Evolutionary conservation across 2,797 vertebrate genomes (phyloP), one percentile per base, ranked within the genome.

Genomic region (Dendrocincla fuliginosa): DNA sequence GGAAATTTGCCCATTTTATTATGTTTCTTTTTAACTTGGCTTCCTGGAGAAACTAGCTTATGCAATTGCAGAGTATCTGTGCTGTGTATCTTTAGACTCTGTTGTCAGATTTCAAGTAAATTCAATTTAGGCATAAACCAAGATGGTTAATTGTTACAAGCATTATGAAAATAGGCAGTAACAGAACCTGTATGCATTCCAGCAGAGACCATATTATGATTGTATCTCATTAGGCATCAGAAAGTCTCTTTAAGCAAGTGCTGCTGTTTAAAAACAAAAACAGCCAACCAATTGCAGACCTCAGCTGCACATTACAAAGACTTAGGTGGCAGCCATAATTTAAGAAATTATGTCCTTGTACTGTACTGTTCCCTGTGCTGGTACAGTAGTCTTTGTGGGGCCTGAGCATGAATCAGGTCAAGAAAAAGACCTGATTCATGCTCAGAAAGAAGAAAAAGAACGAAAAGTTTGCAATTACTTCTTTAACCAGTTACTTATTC

Each of bases 81-180:
- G 41, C 32, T 81, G 14, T 71, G 25, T 84, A 88, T 95, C 87
- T 91, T 79, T 90, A 0, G 3, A 57, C 20, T 81, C 49, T 78
- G 0, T 86, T 91, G 73, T 88, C 47, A 69, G 33, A 44, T 95
- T 97, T 91, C 83, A 95, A 6, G 57, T 88, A 59, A 91, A 86
- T 90, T 94, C 57, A 78, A 11, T 88, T 90, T 81, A 75, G 65
- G n/a, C 61, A 47, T 84, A 76, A 81, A 59, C 35, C 25, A 37
- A 49, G 65, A 15, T 59, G 70, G 73, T 89, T 71, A 80, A 17
- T 68, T 85, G 49, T 61, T 95, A 65, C 35, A 41, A 78, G 65
- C 35, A 37, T 80, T 90, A 68, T 95, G 79, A 78, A 95, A 93
- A 77, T 18, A 84, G 76, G 19, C 73, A 81, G 46, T 75, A 88